A percentile compares a stretch with the other conserved stretches of the same genome.
These are phyloP conservation scores for Globodera ellingtonae DNA, from an alignment of 1,140 invertebrate genomes.

Conservation along the genomic window DNA sequence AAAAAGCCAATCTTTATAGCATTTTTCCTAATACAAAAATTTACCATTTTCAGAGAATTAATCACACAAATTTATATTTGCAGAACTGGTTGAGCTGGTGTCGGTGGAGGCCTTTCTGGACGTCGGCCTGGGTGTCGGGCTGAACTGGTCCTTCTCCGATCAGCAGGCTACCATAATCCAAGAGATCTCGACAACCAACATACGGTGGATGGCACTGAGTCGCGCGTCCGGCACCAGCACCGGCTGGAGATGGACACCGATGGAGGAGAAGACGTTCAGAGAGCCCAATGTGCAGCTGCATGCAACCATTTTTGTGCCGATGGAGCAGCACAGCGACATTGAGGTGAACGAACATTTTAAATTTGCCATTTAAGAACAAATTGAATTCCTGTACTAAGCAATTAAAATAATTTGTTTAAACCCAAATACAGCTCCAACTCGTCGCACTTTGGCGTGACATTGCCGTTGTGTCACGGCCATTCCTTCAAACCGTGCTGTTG, in stretches of 20 bases:
- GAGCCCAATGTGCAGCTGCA: conserved; percentile 25
- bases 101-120: conserved; percentile 46
- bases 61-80: background rate
- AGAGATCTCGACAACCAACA: conserved; percentile 48
- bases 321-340: conserved; percentile 41
- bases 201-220: conserved; percentile 50
- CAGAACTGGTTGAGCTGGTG: conserved; percentile 47
- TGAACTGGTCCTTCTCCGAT: conserved; percentile 53
- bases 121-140: conserved; percentile 29
- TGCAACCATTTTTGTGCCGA: conserved; percentile 44
- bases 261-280: conserved; percentile 43
- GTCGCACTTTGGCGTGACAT: conserved; percentile 50
- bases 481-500: conserved; percentile 41
- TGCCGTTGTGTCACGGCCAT: conserved; percentile 38
- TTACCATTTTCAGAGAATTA: too few relatives aligned
- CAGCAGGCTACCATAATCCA: conserved; percentile 33
- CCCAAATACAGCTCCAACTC: conserved; percentile 29
- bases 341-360: conserved; percentile 14
- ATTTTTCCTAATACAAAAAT: too few relatives aligned
- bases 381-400: too few relatives aligned
- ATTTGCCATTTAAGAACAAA: conserved; percentile 10
- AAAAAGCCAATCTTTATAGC: too few relatives aligned
- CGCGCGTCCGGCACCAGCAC: conserved; percentile 5
- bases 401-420: too few relatives aligned
- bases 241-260: conserved; percentile 49